Evolutionary conservation across 1,140 invertebrate genomes (phyloP).

Genomic region (Littorina saxatilis): DNA sequence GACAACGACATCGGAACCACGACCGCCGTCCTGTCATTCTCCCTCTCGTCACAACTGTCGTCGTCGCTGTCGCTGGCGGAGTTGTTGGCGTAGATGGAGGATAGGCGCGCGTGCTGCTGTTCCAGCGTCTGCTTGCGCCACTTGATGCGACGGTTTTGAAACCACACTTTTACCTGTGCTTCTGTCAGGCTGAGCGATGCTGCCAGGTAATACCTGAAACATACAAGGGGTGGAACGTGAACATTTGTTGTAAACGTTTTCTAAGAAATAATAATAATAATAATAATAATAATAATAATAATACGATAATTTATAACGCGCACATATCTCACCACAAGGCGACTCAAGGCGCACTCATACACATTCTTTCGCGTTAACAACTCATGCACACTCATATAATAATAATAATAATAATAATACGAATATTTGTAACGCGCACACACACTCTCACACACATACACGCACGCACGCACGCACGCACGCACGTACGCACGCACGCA

Average conservation of each 20-base stretch:
- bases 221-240: too few relatives aligned
- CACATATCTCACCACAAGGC: too few relatives aligned
- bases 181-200: slow-evolving; percentile 71
- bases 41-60: slow-evolving; percentile 47
- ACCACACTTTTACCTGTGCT: slow-evolving; percentile 95
- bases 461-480: slow-evolving; percentile 16
- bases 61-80: slow-evolving; percentile 52
- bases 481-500: slow-evolving; percentile 3
- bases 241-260: not conserved
- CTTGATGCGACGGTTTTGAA: slow-evolving; percentile 96
- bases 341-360: too few relatives aligned
- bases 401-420: too few relatives aligned
- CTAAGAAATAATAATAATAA: too few relatives aligned
- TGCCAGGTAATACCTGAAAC: slow-evolving; percentile 73
- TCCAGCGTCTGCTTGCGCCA: slow-evolving; percentile 96
- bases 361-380: too few relatives aligned
- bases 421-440: too few relatives aligned
- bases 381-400: too few relatives aligned
- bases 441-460: too few relatives aligned
- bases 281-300: too few relatives aligned
- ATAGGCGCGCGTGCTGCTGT: slow-evolving; percentile 88
- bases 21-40: not conserved
- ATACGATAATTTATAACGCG: too few relatives aligned
- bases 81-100: slow-evolving; percentile 80
- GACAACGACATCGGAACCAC: too few relatives aligned